These are phyloP conservation scores for Notodonta dromedarius DNA, from an alignment of 2,888 invertebrate species.

Conservation along the genomic window DNA sequence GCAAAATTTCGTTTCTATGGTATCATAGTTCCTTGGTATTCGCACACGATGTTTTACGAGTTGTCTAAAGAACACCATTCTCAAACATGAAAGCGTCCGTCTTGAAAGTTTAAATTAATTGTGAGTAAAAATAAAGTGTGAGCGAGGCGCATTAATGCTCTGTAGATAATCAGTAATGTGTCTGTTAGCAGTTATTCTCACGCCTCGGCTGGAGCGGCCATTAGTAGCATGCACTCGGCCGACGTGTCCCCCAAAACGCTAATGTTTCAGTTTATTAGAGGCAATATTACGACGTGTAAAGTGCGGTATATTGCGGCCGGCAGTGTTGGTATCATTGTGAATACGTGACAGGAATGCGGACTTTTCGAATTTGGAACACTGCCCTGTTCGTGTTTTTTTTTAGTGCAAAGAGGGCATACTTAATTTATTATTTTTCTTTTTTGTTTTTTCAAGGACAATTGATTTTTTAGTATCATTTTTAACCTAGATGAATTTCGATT, in stretches of 20 bases:
- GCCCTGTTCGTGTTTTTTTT: background rate
- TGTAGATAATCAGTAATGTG: conserved; percentile 69
- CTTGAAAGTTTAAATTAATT: conserved; percentile 37
- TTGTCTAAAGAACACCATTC: background rate
- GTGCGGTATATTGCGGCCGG: conserved; percentile 28
- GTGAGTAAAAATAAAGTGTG: conserved; percentile 37
- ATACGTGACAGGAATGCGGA: conserved; percentile 15
- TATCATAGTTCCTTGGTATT: background rate
- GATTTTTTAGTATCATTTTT: too few species aligned
- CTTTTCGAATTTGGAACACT: conserved; percentile 8
- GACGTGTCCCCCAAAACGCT: conserved; percentile 43
- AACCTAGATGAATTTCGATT: too few species aligned
- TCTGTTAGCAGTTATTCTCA: conserved; percentile 61
- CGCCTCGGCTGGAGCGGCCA: conserved; percentile 41
- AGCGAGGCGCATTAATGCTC: conserved; percentile 55
- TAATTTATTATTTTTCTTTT: background rate
- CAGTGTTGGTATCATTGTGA: conserved; percentile 15
- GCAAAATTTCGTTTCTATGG: too few species aligned
- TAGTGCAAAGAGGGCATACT: too few species aligned
- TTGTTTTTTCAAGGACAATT: too few species aligned
- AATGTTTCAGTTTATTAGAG: conserved; percentile 46
- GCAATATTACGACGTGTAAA: conserved; percentile 27
- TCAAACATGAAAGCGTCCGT: conserved; percentile 27
- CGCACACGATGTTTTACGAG: conserved; percentile 3
- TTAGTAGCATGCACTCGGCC: conserved; percentile 41